Evolutionary conservation across 2,888 invertebrate genomes (phyloP), one percentile per base, ranked within the genome.

Genomic region (Andrena dorsata): DNA sequence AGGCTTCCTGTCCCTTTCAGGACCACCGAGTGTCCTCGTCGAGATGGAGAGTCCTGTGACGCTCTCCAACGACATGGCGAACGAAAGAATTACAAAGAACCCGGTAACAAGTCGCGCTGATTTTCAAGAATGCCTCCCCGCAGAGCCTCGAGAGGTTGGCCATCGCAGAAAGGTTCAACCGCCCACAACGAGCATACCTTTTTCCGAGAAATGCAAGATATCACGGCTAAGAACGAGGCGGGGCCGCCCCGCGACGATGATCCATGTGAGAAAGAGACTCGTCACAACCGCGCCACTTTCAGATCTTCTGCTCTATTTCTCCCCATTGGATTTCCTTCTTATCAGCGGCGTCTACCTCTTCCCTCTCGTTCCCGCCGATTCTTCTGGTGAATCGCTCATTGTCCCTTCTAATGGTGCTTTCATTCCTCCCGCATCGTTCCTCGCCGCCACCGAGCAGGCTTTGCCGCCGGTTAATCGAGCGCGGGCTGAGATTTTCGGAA

Each of bases 321-420:
- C 30, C 56, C 41, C 28, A n/a, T 61, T 77, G 47, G 41, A 20
- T 20, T 68, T 16, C 16, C 41, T n/a, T 58, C 20, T 58, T 51
- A 30, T 16, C 51, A 10, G 28, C 30, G 3, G 1, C 53, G 26
- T 30, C 41, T 30, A 53, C n/a, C 56, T 47, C 63, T 47, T 20
- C 35, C 64, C 6, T 56, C 64, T 63, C 65, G 58, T 77, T 63
- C 65, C 51, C 58, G 26, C 41, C 73, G 70, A 76, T 82, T 82
- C 79, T 76, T 85, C 68, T 4, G 16, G 61, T 68, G 82, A 85
- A 85, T 85, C 85, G 79, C 76, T 85, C 76, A 85, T 85, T 85
- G 82, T 82, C 69, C 75, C 69, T 69, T 65, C 79, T 69, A 65
- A 84, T 84, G 75, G 69, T 23, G 65, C 77, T 78, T 75, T 80